Percentiles rank a stretch among this genome's conserved stretches.
These are phyloP conservation scores for Diachasmimorpha longicaudata DNA, from an alignment of 1,140 invertebrate species.

Conservation along the genomic window DNA sequence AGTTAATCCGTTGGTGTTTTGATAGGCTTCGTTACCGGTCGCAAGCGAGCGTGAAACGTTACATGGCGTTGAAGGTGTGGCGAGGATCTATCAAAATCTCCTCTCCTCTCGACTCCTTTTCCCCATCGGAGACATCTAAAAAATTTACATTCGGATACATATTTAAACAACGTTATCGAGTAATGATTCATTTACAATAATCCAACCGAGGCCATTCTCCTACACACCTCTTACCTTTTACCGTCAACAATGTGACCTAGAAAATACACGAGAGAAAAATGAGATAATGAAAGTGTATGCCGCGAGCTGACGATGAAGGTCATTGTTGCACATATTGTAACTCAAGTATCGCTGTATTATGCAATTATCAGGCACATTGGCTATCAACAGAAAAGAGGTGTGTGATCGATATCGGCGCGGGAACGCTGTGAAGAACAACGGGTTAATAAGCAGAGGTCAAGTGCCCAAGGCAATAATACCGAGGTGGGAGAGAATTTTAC, in stretches of 20 bases:
- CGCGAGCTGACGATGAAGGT: background rate
- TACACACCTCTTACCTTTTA: background rate
- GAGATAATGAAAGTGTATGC: background rate
- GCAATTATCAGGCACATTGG: conserved; percentile 26
- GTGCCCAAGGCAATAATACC: conserved; percentile 21
- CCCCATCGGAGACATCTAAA: background rate
- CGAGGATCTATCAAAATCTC: conserved; percentile 35
- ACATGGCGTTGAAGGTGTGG: conserved; percentile 42
- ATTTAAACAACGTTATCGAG: background rate
- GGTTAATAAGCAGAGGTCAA: conserved; percentile 31
- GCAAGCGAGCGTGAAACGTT: conserved; percentile 43
- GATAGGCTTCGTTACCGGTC: conserved; percentile 34
- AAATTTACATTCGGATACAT: background rate
- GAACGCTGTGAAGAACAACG: conserved; percentile 6
- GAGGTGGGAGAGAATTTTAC: background rate
- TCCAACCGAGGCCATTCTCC: background rate
- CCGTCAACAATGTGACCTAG: background rate
- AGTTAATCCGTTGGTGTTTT: conserved; percentile 33
- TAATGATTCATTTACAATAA: background rate
- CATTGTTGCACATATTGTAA: background rate
- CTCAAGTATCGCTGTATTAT: conserved; percentile 21
- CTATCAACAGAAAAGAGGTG: conserved; percentile 13
- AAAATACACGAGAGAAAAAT: conserved; percentile 5
- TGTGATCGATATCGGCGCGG: conserved; percentile 26
- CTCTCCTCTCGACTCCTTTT: background rate